Conservation (phyloP, 2,888 invertebrate genomes). For the Catotricha subobsoleta region DNA sequence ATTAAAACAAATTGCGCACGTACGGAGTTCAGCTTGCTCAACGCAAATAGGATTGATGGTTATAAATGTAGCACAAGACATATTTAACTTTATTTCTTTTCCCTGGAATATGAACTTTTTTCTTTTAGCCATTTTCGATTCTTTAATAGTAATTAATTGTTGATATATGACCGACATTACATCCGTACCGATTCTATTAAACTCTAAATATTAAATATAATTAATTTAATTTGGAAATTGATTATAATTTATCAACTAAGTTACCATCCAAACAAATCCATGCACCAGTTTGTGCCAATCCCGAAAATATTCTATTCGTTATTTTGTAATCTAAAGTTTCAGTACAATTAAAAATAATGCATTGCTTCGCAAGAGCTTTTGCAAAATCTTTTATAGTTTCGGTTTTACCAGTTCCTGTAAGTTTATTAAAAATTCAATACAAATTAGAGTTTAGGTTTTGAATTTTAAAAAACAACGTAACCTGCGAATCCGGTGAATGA, state of each 20-base stretch:
- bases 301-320: slow-evolving; percentile 83
- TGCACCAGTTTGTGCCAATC: slow-evolving; percentile 73
- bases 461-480: background rate
- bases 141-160: slow-evolving; percentile 71
- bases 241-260: no score
- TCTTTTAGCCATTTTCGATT: slow-evolving; percentile 57
- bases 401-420: slow-evolving; percentile 73
- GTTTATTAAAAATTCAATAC: no score
- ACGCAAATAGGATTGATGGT: slow-evolving; percentile 77
- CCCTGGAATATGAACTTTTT: slow-evolving; percentile 74
- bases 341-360: slow-evolving; percentile 73
- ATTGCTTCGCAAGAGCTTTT: slow-evolving; percentile 72
- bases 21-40: no score
- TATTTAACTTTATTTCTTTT: slow-evolving; percentile 63
- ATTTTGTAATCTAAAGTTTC: slow-evolving; percentile 42
- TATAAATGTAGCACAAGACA: slow-evolving; percentile 68
- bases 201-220: no score
- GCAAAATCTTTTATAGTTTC: slow-evolving; percentile 83
- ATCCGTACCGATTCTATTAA: slow-evolving; percentile 80
- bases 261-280: slow-evolving; percentile 91
- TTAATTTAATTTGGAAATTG: no score
- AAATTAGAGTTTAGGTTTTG: background rate
- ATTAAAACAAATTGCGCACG: background rate
- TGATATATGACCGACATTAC: slow-evolving; percentile 80
- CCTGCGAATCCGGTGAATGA: slow-evolving; percentile 78